Evolutionary conservation across 2,113 vertebrate genomes (phyloP).

Genomic region (Pseudorectes ferrugineus): DNA sequence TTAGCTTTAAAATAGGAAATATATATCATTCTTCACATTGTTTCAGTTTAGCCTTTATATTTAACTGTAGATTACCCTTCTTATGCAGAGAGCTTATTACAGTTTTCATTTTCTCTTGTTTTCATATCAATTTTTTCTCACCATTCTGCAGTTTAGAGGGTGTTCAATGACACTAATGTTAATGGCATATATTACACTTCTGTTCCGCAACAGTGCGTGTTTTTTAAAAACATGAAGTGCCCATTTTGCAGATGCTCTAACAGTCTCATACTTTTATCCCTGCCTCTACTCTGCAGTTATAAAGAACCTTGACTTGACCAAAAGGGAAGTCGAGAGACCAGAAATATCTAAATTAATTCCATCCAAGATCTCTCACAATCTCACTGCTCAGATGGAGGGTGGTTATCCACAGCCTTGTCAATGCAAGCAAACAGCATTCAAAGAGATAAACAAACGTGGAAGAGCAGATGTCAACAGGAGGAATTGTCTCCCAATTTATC

Average conservation of each 20-base stretch:
- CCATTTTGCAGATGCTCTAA: conserved; percentile 70
- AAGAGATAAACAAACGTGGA: neutral
- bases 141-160: conserved; percentile 63
- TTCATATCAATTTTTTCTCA: conserved; percentile 64
- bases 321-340: neutral
- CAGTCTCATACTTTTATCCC: conserved; percentile 8
- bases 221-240: conserved; percentile 68
- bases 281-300: conserved; percentile 6
- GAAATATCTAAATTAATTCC: conserved; percentile 52
- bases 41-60: conserved; percentile 37
- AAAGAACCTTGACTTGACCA: conserved; percentile 10
- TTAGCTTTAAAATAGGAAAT: conserved; percentile 29
- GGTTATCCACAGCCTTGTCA: neutral
- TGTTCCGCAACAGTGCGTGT: conserved; percentile 60
- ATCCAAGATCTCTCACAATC: neutral
- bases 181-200: conserved; percentile 66
- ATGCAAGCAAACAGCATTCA: neutral
- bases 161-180: conserved; percentile 62
- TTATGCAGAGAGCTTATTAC: conserved; percentile 43
- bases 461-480: conserved; percentile 46
- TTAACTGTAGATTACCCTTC: conserved; percentile 61
- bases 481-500: neutral
- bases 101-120: conserved; percentile 67
- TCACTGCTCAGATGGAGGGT: neutral
- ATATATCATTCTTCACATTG: conserved; percentile 8